Conservation (phyloP, 2,797 vertebrate genomes). For the Gallirallus australis region DNA sequence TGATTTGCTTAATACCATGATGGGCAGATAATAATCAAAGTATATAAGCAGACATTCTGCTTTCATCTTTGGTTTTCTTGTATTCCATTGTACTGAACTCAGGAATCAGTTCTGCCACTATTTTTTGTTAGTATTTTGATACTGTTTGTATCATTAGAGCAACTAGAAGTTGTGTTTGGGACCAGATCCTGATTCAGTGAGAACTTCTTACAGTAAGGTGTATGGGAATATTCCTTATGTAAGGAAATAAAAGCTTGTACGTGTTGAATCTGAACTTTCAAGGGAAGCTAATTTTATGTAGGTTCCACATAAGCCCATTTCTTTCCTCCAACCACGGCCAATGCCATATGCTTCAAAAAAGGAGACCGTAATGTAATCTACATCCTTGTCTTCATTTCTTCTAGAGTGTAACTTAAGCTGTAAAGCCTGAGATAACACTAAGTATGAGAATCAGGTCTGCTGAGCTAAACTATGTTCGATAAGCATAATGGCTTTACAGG, state of each 20-base stretch:
- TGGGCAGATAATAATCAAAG: background rate
- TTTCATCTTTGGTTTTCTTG: constrained; percentile 8
- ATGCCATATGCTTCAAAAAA: background rate
- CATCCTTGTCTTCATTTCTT: background rate
- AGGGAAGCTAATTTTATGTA: background rate
- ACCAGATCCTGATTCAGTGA: background rate
- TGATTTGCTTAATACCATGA: background rate
- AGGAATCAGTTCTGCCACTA: background rate
- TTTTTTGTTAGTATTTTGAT: background rate
- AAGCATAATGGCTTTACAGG: background rate
- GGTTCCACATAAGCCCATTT: background rate
- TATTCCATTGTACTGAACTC: background rate
- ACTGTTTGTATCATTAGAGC: background rate
- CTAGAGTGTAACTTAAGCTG: background rate
- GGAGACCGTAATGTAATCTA: background rate
- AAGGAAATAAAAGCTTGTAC: background rate
- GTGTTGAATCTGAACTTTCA: background rate
- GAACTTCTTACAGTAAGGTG: background rate
- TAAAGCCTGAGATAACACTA: background rate
- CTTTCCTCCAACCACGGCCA: background rate
- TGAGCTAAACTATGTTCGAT: background rate
- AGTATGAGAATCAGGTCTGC: background rate
- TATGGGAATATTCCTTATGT: background rate
- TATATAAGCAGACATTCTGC: background rate
- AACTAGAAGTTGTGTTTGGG: background rate